Base-by-base conservation (phyloP, 2,888 invertebrate species). In the Nymphalis urticae region DNA sequence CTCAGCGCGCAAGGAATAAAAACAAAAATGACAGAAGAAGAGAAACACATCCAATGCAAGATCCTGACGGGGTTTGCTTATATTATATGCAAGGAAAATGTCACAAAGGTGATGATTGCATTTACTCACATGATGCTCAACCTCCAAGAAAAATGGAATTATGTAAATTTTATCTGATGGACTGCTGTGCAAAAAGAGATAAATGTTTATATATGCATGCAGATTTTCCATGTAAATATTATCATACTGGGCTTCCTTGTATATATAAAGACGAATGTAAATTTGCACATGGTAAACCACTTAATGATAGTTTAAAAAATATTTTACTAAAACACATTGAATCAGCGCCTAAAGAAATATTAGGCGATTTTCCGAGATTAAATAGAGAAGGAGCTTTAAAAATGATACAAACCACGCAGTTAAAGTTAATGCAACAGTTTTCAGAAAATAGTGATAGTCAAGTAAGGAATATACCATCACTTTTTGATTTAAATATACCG, bases 181-280 rank as follows among this genome's bases (percentile, higher is more conserved):
- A 98, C 76, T 97, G 97, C 86, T 99, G 99, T 92, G 96, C 97
- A 65, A 99, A 98, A 91, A 95, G 97, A 80, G 98, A 98, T 78
- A 97, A 97, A 88, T 99, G 99, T 92, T 94, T 97, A 24, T 99
- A 98, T 84, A 97, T 99, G 97, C 99, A 99, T 91, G 95, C 96
- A 80, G 98, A 98, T 86, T 99, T 98, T 87, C 99, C 99, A 21
- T 99, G 99, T 92, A 98, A 98, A 93, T 98, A 96, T 92, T 98
- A 96, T 89, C 98, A 99, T 85, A 97, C 98, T 64, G 98, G 98
- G 73, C 94, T 97, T 86, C 95, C 96, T 66, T 98, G 98, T 87
- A 94, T 95, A 74, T 94, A 94, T 62, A 95, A 95, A 81, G 96
- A 96, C n/a, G 95, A 96, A 72, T 99, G 99, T 91, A 97, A 98